Evolutionary conservation across 2,797 vertebrate species (phyloP), one percentile per base, ranked within the genome.

Genomic region (Chaenodraco wilsoni): DNA sequence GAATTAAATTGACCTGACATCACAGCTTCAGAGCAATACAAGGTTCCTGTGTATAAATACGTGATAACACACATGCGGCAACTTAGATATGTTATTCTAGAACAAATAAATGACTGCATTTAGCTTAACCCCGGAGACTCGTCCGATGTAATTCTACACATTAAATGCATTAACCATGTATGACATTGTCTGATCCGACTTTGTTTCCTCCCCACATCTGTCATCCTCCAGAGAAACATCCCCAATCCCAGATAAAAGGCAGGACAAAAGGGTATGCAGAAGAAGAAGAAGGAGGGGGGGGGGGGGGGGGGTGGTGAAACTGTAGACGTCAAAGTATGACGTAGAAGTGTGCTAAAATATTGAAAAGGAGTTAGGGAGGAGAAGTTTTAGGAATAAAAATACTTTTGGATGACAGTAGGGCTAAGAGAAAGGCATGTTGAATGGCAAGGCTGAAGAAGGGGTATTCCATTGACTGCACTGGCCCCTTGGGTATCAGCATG

Each of bases 401-500:
- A 45, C 2, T 50, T 4, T 33, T 11, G 55, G 19, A 65, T 0
- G 43, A 45, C 14, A 31, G 7, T 12, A 33, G 23, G 40, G 11
- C 3, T 43, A 7, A 52, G 59, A 64, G 31, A 16, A 63, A 11
- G 33, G 23, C 63, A 60, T n/a, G 33, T 5, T 62, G n/a, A 61
- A 74, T 37, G 61, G 37, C 0, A 15, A 81, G 58, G 68, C 46
- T 52, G 65, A 65, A 74, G 72, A 64, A 58, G 15, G 58, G 33
- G 14, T 19, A 3, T 64, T 64, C 56, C 64, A 33, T 78, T 83
- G 65, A 65, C 50, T 61, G 43, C 57, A 33, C 56, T n/a, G 21
- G 43, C 67, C 83, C 75, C 76, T 19, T 41, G 75, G 70, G 83
- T 61, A 67, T 71, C 67, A 60, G 67, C 56, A 43, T 41, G 46